Evolutionary conservation across 1,140 invertebrate genomes (phyloP).

Genomic region (Eupristina koningsbergeri): DNA sequence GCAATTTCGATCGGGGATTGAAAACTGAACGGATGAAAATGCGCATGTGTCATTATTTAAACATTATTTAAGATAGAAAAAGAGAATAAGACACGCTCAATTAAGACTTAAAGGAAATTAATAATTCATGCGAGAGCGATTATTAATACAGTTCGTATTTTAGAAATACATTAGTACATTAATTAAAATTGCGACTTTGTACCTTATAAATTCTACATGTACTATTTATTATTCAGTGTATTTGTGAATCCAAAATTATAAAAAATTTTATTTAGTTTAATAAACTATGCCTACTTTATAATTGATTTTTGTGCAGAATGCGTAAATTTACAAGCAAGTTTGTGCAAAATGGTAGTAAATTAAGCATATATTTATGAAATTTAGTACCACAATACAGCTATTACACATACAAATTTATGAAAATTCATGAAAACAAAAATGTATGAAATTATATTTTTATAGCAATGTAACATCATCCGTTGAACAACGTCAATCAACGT

Average conservation of each 20-base stretch:
- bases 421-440: too few species aligned
- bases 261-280: not conserved
- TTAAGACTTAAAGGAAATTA: conserved; percentile 37
- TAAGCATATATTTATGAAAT: not conserved
- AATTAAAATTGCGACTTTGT: not conserved
- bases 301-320: conserved; percentile 5
- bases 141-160: conserved; percentile 31
- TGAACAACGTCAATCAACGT: not conserved
- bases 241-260: not conserved
- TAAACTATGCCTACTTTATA: not conserved
- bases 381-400: not conserved
- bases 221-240: not conserved
- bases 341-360: not conserved
- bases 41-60: conserved; percentile 23
- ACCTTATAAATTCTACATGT: not conserved
- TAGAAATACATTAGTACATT: not conserved
- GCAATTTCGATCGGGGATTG: conserved; percentile 14
- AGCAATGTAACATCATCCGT: not conserved
- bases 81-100: not conserved
- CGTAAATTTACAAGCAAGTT: not conserved
- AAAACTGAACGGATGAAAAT: too few species aligned
- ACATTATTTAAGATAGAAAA: not conserved
- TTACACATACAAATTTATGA: not conserved
- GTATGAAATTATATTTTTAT: not conserved
- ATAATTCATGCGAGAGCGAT: conserved; percentile 25